Evolutionary conservation across 2,113 vertebrate genomes (phyloP).

Genomic region (Hiodon tergisus): DNA sequence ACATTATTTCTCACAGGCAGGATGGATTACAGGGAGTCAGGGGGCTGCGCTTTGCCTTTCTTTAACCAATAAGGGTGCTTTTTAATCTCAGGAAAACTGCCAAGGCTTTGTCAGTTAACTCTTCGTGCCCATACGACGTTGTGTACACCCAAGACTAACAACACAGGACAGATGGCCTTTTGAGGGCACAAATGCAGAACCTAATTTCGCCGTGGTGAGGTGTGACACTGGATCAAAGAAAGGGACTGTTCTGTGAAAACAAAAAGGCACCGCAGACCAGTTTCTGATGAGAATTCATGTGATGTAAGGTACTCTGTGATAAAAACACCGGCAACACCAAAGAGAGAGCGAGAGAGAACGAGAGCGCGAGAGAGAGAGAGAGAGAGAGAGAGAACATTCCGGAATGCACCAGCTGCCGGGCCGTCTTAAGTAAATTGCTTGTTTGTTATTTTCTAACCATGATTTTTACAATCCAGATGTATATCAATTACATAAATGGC

Average conservation of each 20-base stretch:
- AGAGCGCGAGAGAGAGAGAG: too few species aligned
- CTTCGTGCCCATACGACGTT: constrained; percentile 3
- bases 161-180: constrained; percentile 21
- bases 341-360: too few species aligned
- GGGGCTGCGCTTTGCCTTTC: constrained; percentile 13
- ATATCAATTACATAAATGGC: too few species aligned
- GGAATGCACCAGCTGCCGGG: too few species aligned
- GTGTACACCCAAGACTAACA: neutral
- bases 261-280: too few species aligned
- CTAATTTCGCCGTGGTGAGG: neutral
- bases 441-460: neutral
- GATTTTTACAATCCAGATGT: too few species aligned
- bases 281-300: too few species aligned
- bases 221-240: too few species aligned
- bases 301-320: too few species aligned
- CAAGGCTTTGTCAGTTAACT: neutral
- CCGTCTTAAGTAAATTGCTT: neutral
- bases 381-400: neutral
- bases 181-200: constrained; percentile 28
- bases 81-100: constrained; percentile 26
- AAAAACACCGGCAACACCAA: too few species aligned
- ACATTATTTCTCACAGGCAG: constrained; percentile 45
- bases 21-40: constrained; percentile 43
- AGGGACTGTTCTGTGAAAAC: too few species aligned
- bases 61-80: constrained; percentile 26